Evolutionary conservation across 2,797 vertebrate genomes (phyloP).

Genomic region (Gymnoscopelus microlampas): DNA sequence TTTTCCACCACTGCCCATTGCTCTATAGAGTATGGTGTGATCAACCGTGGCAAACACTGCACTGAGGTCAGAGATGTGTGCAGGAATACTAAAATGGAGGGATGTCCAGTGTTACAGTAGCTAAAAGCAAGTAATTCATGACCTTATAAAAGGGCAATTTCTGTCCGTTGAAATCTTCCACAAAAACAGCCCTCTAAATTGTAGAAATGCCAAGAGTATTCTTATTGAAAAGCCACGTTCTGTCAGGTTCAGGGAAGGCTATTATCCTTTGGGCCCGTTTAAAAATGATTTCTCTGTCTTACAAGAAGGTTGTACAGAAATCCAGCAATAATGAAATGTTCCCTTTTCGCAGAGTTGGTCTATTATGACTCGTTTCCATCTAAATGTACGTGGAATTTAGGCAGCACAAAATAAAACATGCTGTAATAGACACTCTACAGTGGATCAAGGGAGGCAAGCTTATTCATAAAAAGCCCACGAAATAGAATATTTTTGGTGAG

Average conservation of each 20-base stretch:
- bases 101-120: too few species aligned
- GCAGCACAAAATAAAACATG: conserved; percentile 17
- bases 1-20: too few species aligned
- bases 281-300: conserved; percentile 9
- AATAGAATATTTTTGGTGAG: conserved; percentile 32
- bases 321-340: not conserved
- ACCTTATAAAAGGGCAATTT: too few species aligned
- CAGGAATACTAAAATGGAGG: too few species aligned
- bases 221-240: conserved; percentile 54
- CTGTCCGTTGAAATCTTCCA: conserved; percentile 48
- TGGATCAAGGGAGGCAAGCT: conserved; percentile 30
- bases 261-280: conserved; percentile 41
- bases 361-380: conserved; percentile 25
- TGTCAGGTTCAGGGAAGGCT: conserved; percentile 38
- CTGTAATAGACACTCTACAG: conserved; percentile 26
- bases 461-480: conserved; percentile 18
- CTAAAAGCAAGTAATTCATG: too few species aligned
- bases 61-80: too few species aligned
- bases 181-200: conserved; percentile 30
- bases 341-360: not conserved
- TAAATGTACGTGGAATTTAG: conserved; percentile 1
- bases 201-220: conserved; percentile 10
- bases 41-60: too few species aligned
- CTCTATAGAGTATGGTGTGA: too few species aligned
- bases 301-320: conserved; percentile 14